A percentile compares a stretch with the other conserved stretches of the same genome.
Evolutionary conservation across 2,113 vertebrate species (phyloP).

Genomic region (Cromileptes altivelis): DNA sequence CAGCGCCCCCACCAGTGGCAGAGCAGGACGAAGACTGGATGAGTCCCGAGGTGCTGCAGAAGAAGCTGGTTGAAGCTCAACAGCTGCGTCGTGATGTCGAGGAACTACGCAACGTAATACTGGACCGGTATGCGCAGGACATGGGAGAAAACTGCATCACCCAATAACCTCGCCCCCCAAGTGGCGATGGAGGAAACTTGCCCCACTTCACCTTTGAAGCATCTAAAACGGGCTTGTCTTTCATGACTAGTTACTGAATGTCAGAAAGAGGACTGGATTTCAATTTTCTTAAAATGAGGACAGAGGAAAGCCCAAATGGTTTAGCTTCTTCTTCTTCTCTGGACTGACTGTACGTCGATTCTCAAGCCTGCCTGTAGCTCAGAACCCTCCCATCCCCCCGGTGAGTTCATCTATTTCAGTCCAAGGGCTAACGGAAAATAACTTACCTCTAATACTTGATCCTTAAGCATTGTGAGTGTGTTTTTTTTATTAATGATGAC

Average conservation of each 20-base stretch:
- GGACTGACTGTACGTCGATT: conserved; percentile 45
- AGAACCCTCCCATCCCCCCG: conserved; percentile 35
- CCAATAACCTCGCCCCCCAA: conserved; percentile 63
- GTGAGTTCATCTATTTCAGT: conserved; percentile 76
- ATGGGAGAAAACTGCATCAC: conserved; percentile 99
- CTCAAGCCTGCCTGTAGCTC: conserved; percentile 66
- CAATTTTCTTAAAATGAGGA: conserved; percentile 61
- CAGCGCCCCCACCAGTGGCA: conserved; percentile 82
- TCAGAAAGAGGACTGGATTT: conserved; percentile 56
- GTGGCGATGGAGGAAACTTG: conserved; percentile 11
- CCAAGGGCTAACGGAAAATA: conserved; percentile 79
- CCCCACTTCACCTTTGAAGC: conserved; percentile 12
- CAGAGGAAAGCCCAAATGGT: conserved; percentile 69
- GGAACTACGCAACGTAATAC: conserved; percentile 93
- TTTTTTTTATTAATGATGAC: conserved; percentile 39
- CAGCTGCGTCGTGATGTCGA: conserved; percentile 93
- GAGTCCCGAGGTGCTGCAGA: conserved; percentile 89
- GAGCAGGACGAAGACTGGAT: conserved; percentile 87
- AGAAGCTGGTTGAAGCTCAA: conserved; percentile 90
- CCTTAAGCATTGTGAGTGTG: conserved; percentile 62
- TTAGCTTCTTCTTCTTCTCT: conserved; percentile 57
- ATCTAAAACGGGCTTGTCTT: conserved; percentile 29
- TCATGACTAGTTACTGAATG: conserved; percentile 51
- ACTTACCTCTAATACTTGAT: conserved; percentile 82
- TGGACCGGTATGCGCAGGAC: conserved; percentile 97